Conservation (phyloP, 2,113 vertebrate genomes). For the Chrysochloris asiatica region DNA sequence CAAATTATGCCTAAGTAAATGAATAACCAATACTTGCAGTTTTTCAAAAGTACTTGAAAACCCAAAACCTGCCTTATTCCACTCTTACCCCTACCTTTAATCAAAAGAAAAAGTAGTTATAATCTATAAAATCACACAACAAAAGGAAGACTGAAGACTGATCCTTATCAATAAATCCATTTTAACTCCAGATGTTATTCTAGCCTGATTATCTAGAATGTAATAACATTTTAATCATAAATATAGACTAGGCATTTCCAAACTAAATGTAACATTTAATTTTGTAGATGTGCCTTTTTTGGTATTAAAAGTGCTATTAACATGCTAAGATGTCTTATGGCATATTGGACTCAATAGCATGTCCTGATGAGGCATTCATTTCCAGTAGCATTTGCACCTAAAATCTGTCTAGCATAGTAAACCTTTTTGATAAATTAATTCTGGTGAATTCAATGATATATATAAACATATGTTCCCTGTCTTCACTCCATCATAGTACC, state of each 20-base stretch:
- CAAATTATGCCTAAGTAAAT: conserved; percentile 26
- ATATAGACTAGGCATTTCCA: conserved; percentile 5
- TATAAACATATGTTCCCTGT: conserved; percentile 13
- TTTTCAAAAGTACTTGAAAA: conserved; percentile 48
- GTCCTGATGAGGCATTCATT: background rate
- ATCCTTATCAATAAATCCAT: conserved; percentile 48
- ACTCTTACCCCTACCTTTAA: conserved; percentile 27
- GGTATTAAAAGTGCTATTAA: conserved; percentile 60
- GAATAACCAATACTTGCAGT: background rate
- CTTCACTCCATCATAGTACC: background rate
- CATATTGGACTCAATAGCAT: conserved; percentile 14
- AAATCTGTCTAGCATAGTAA: conserved; percentile 51
- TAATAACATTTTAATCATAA: conserved; percentile 20
- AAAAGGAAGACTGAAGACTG: conserved; percentile 63
- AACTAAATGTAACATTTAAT: conserved; percentile 20
- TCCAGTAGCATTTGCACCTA: conserved; percentile 63
- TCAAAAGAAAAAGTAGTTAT: conserved; percentile 32
- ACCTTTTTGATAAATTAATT: conserved; percentile 49
- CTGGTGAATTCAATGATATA: conserved; percentile 50
- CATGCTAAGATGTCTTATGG: conserved; percentile 43
- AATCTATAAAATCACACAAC: conserved; percentile 47
- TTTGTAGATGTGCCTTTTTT: conserved; percentile 58
- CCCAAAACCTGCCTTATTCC: conserved; percentile 29
- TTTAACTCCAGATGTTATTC: conserved; percentile 30
- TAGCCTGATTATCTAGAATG: conserved; percentile 22